Evolutionary conservation across 2,888 invertebrate species (phyloP), one percentile per base, ranked within the genome.

Genomic region (Hydropsyche betteni): DNA sequence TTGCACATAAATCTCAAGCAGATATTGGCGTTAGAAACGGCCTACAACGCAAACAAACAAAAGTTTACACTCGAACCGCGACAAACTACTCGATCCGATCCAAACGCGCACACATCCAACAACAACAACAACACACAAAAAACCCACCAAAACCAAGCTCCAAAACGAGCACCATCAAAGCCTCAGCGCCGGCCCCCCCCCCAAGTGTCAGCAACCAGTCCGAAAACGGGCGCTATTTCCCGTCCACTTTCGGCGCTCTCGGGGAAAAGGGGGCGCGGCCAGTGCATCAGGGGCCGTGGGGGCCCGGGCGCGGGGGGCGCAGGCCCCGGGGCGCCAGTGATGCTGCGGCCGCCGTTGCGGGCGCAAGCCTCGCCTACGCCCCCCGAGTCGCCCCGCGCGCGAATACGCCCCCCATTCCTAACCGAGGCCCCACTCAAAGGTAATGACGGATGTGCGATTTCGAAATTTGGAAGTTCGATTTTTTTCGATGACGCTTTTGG

Each of bases 301-400:
- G 74, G 34, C 80, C 76, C 74, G 77, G 72, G 72, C 50, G 71
- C 16, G 76, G 69, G 34, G 76, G 69, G 36, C 74, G 68, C 68
- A n/a, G 78, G 80, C 74, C 79, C 79, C 53, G 74, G 74, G 68
- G 77, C 51, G 50, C 75, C 75, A 75, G 75, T 74, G 75, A 71
- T 72, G 71, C 68, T 75, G 76, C 72, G 75, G 74, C 74, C 75
- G 72, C 55, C 72, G 58, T 36, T 64, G 64, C 64, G 64, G 64
- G 64, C 34, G 64, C 64, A 36, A 12, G 64, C 76, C 58, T 68
- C 72, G 51, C 69, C 77, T 71, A 81, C 80, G 64, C 79, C 77
- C 81, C 81, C 44, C 71, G 58, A 38, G 61, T 61, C 36, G 16
- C 75, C 50, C 64, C 44, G 4, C 68, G 68, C 52, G 5, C 16